Conservation (phyloP, 2,888 invertebrate species). For the Perizoma affinitatum region DNA sequence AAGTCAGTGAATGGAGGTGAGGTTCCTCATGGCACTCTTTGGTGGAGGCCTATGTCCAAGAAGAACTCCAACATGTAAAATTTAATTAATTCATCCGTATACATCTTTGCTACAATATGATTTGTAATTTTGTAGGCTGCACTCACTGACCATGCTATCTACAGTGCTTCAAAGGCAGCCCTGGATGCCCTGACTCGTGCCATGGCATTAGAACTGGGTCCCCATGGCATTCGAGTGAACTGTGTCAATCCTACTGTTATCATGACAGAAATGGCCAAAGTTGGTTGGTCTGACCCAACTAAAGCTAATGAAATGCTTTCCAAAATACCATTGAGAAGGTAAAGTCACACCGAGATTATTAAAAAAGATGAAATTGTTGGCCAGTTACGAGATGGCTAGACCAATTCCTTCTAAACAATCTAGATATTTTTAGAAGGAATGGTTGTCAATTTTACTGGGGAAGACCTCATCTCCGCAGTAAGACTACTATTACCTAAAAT, state of each 20-base stretch:
- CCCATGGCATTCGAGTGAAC: slow-evolving; percentile 94
- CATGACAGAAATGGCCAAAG: slow-evolving; percentile 94
- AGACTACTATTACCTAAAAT: too few relatives aligned
- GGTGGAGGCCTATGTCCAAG: too few relatives aligned
- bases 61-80: too few relatives aligned
- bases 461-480: too few relatives aligned
- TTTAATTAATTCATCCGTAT: too few relatives aligned
- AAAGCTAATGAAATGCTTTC: slow-evolving; percentile 89
- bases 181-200: slow-evolving; percentile 93
- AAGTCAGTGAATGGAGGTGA: too few relatives aligned
- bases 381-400: too few relatives aligned
- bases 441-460: too few relatives aligned
- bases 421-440: too few relatives aligned
- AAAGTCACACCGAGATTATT: slow-evolving; percentile 31
- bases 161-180: slow-evolving; percentile 95
- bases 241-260: slow-evolving; percentile 97
- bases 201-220: slow-evolving; percentile 95
- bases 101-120: neutral
- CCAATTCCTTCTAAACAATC: too few relatives aligned
- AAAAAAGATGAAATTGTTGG: too few relatives aligned
- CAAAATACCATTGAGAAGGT: slow-evolving; percentile 94
- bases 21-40: too few relatives aligned
- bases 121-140: slow-evolving; percentile 80
- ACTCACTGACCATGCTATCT: slow-evolving; percentile 90
- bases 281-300: slow-evolving; percentile 93